phyloP scores from a whole-genome alignment of 2,797 vertebrate genomes.

The Malacoctenus gilli region DNA sequence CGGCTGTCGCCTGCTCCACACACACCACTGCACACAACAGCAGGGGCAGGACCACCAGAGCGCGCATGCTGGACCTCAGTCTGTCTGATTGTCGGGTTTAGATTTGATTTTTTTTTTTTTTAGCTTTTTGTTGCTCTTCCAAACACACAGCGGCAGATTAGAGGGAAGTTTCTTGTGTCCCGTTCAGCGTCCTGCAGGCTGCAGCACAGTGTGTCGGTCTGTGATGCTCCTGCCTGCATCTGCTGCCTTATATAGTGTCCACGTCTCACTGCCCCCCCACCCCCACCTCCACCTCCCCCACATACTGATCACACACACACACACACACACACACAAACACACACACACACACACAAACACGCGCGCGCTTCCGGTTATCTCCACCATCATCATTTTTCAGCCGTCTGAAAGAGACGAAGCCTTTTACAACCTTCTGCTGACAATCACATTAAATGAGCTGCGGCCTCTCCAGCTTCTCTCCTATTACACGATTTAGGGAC shows the following conservation, averaged over 20 bases:
- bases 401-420: conserved; percentile 33
- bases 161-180: conserved; percentile 2
- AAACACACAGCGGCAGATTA: conserved; percentile 10
- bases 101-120: too few relatives aligned
- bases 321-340: conserved; percentile 5
- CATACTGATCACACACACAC: conserved; percentile 14
- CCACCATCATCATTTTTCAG: conserved; percentile 51
- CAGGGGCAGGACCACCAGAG: conserved; percentile 64
- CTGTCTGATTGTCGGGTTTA: not conserved
- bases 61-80: conserved; percentile 65
- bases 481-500: conserved; percentile 48
- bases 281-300: conserved; percentile 45
- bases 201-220: conserved; percentile 10
- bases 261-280: conserved; percentile 28
- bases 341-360: conserved; percentile 24
- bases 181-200: conserved; percentile 10
- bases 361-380: conserved; percentile 60
- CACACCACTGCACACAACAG: conserved; percentile 68
- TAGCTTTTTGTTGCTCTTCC: conserved; percentile 3
- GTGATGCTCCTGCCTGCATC: conserved; percentile 19
- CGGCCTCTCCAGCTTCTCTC: conserved; percentile 44
- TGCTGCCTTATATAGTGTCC: conserved; percentile 65
- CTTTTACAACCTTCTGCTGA: conserved; percentile 66
- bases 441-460: conserved; percentile 67
- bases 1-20: conserved; percentile 58